Evolutionary conservation across 2,888 invertebrate species (phyloP), one percentile per base, ranked within the genome.

Genomic region (Tenthredo notha): DNA sequence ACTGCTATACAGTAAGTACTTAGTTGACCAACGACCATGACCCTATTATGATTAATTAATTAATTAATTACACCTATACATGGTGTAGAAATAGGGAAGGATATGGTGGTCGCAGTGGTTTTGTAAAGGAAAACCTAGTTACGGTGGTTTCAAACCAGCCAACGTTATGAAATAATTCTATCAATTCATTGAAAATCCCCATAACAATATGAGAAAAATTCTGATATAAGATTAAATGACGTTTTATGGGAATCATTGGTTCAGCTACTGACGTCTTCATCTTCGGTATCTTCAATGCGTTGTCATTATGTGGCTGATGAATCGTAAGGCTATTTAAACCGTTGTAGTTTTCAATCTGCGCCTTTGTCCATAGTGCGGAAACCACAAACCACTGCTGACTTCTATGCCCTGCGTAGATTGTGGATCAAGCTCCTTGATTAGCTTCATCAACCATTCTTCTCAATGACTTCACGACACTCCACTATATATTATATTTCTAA

Each of bases 91-190:
- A 10, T 5, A 43, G n/a, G 72, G 43, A 74, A 40, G 72, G 72
- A 74, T 74, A 43, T 43, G 72, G 72, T 74, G 33, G 72, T 37
- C 12, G 37, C 7, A 10, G 70, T n/a, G 70, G 70, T 70, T 70
- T 74, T 74, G 10, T 43, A 3, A 21, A 43, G 72, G 21, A 15
- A 43, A 43, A 43, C 25, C 1, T n/a, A n/a, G 50, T 40, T 7
- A 10, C 9, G 21, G 37, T 70, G 15, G 37, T 33, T 9, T 33
- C 0, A n/a, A 70, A 37, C 33, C 15, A 70, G 18, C 5, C 4
- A 54, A n/a, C 54, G 54, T 54, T n/a, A 7, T 12, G 47, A 47
- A 47, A n/a, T 54, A 7, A 54, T n/a, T 54, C 2, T 6, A 54
- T 7, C 1, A 54, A 54, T n/a, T n/a, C 54, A n/a, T 7, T 2